A percentile compares a stretch with the other conserved stretches of the same genome.
These are phyloP conservation scores for Lochmaea crataegi DNA, from an alignment of 2,888 invertebrate genomes.

Conservation along the genomic window DNA sequence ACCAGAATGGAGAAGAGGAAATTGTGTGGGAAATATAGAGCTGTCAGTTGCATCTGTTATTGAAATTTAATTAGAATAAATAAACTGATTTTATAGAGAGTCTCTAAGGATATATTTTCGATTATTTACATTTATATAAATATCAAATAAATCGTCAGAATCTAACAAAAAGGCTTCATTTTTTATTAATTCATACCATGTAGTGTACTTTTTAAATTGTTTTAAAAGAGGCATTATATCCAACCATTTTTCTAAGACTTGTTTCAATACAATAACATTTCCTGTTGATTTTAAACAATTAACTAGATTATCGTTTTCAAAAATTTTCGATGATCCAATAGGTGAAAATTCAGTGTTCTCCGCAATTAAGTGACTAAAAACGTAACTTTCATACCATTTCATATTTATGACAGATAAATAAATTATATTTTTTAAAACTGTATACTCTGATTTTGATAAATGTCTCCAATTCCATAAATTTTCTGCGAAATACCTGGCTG, in stretches of 20 bases:
- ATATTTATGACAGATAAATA: conserved; percentile 30
- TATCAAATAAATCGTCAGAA: conserved; percentile 34
- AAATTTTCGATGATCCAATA: neutral
- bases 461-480: conserved; percentile 28
- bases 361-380: conserved; percentile 5
- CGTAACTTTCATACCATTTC: conserved; percentile 12
- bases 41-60: too few species aligned
- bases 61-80: too few species aligned
- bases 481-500: conserved; percentile 28
- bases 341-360: neutral
- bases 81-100: too few species aligned
- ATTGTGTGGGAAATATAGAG: too few species aligned
- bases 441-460: conserved; percentile 9
- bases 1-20: neutral
- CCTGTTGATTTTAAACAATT: neutral
- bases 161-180: conserved; percentile 24
- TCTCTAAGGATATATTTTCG: neutral
- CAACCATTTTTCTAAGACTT: conserved; percentile 23
- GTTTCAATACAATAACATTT: conserved; percentile 12
- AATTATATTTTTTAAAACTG: conserved; percentile 15
- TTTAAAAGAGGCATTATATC: conserved; percentile 31
- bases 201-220: conserved; percentile 24
- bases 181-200: conserved; percentile 26
- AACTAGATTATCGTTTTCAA: conserved; percentile 17
- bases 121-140: conserved; percentile 22